Conservation (phyloP, 2,113 vertebrate genomes). For the Rhombomys opimus region DNA sequence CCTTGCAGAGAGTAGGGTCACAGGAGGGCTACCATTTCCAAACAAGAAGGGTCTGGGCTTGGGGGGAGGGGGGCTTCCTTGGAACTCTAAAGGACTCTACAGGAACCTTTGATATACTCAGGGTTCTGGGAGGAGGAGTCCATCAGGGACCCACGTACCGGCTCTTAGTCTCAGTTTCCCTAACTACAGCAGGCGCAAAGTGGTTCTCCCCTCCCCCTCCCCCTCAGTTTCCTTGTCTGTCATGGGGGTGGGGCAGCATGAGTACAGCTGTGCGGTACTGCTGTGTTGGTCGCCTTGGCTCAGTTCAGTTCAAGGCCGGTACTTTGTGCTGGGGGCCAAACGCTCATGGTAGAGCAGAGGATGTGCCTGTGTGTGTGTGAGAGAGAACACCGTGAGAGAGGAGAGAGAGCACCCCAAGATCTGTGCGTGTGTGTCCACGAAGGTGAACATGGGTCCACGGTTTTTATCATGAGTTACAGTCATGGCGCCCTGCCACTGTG, state of each 20-base stretch:
- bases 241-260: no score
- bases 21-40: neutral
- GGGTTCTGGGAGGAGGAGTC: neutral
- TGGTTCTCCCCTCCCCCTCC: no score
- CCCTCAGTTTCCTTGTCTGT: no score
- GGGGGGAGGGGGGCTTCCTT: neutral
- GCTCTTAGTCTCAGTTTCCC: slow-evolving; percentile 5
- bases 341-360: neutral
- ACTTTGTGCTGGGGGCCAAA: no score
- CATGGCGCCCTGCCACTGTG: neutral
- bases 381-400: neutral
- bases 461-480: neutral
- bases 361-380: no score
- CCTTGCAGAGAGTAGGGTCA: neutral
- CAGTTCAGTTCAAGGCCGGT: neutral
- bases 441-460: neutral
- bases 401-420: no score
- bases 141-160: neutral
- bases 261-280: neutral
- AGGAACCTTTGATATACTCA: neutral
- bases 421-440: neutral
- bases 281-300: neutral
- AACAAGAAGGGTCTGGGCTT: neutral
- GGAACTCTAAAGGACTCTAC: neutral
- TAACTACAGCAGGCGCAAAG: no score